Conservation (phyloP, 1,140 invertebrate genomes). For the Drosophila malerkotliana region DNA sequence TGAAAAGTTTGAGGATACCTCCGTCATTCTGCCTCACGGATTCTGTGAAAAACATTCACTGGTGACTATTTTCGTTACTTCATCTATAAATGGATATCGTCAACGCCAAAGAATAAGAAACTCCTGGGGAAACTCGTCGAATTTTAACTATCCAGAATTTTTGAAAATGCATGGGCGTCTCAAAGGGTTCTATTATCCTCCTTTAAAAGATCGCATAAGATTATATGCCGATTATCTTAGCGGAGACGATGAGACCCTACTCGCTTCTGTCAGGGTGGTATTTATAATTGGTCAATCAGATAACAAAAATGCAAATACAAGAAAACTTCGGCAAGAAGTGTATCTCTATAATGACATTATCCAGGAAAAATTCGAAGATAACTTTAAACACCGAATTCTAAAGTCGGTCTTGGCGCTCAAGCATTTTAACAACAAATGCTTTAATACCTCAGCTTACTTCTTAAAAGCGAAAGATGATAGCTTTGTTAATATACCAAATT, state of each 20-base stretch:
- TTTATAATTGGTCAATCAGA: conserved; percentile 63
- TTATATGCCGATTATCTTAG: conserved; percentile 48
- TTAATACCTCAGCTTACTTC: conserved; percentile 86
- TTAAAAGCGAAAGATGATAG: conserved; percentile 94
- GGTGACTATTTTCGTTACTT: conserved; percentile 91
- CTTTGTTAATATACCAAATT: conserved; percentile 89
- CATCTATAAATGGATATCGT: conserved; percentile 87
- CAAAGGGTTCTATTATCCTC: conserved; percentile 51
- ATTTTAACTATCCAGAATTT: conserved; percentile 85
- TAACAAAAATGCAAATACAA: conserved; percentile 29
- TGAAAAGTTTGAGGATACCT: conserved; percentile 88
- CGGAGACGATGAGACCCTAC: conserved; percentile 6
- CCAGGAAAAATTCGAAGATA: conserved; percentile 94
- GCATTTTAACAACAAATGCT: conserved; percentile 89
- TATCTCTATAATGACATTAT: conserved; percentile 89
- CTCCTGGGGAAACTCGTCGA: conserved; percentile 89
- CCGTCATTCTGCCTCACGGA: conserved; percentile 86
- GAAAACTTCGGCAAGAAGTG: background rate
- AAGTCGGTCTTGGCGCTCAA: conserved; percentile 95
- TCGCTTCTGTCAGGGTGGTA: conserved; percentile 53
- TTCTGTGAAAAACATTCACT: conserved; percentile 86
- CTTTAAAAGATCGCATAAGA: conserved; percentile 29
- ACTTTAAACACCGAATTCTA: conserved; percentile 95
- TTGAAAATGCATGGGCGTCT: conserved; percentile 64
- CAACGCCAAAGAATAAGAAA: conserved; percentile 88